These are phyloP conservation scores for Gambusia yucatana DNA, from an alignment of 2,797 vertebrate species.

Conservation along the genomic window DNA sequence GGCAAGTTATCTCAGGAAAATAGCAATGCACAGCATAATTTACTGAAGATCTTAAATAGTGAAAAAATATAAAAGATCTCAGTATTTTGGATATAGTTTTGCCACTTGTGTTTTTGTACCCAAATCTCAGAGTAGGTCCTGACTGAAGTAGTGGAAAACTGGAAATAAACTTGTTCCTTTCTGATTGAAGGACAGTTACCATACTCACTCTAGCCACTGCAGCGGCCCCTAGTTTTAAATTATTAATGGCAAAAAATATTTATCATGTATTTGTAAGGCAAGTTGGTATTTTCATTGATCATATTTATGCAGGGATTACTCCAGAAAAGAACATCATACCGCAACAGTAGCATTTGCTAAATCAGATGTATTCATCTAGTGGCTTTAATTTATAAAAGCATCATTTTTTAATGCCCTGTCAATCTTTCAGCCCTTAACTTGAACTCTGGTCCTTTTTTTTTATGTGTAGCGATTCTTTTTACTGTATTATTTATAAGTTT, in stretches of 20 bases:
- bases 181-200: not conserved
- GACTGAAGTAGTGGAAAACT: conserved; percentile 6
- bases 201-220: not conserved
- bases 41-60: not conserved
- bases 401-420: not conserved
- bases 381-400: not conserved
- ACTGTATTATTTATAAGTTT: not conserved
- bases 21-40: not conserved
- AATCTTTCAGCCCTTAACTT: not conserved
- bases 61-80: not conserved
- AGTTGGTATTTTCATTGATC: not conserved
- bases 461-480: not conserved
- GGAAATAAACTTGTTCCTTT: not conserved
- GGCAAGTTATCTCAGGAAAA: not conserved
- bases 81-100: not conserved
- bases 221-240: not conserved
- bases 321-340: not conserved
- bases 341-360: not conserved
- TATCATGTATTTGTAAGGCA: not conserved
- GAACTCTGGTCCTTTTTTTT: not conserved
- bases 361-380: not conserved
- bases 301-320: not conserved
- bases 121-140: conserved; percentile 16
- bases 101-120: not conserved
- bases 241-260: not conserved